Evolutionary conservation across 1,140 invertebrate genomes (phyloP).

Genomic region (Bombus polaris): DNA sequence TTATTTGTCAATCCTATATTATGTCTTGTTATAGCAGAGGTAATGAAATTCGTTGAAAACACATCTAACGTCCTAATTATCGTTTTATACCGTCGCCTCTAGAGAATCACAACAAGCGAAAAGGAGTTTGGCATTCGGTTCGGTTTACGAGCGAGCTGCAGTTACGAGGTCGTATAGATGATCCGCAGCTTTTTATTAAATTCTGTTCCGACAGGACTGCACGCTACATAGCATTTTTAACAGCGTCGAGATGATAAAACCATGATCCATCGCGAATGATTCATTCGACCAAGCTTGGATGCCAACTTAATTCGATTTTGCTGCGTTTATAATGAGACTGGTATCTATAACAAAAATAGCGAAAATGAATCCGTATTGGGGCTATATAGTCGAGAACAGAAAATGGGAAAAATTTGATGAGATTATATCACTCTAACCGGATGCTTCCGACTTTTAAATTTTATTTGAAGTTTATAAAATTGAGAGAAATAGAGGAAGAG

Average conservation of each 20-base stretch:
- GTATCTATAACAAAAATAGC: no score
- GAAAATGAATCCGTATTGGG: no score
- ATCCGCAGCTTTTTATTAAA: conserved; percentile 62
- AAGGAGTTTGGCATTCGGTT: conserved; percentile 47
- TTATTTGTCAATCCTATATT: not conserved
- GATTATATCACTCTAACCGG: no score
- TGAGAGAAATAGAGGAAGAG: no score
- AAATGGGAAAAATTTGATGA: no score
- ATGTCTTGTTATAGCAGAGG: no score
- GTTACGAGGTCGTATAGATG: conserved; percentile 64
- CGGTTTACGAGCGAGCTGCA: conserved; percentile 56
- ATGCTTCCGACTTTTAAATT: no score
- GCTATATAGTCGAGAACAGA: no score
- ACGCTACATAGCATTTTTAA: conserved; percentile 58
- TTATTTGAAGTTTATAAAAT: no score
- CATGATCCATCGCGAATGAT: not conserved
- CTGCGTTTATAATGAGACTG: not conserved
- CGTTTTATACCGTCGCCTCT: not conserved
- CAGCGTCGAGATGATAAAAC: conserved; percentile 14
- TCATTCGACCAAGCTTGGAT: not conserved
- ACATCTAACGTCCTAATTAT: conserved; percentile 51
- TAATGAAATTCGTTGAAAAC: conserved; percentile 16
- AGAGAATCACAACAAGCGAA: conserved; percentile 31
- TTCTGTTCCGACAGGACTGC: conserved; percentile 46
- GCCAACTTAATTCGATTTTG: not conserved